These are phyloP conservation scores for Congeria kusceri DNA, from an alignment of 2,888 invertebrate genomes.

Conservation along the genomic window DNA sequence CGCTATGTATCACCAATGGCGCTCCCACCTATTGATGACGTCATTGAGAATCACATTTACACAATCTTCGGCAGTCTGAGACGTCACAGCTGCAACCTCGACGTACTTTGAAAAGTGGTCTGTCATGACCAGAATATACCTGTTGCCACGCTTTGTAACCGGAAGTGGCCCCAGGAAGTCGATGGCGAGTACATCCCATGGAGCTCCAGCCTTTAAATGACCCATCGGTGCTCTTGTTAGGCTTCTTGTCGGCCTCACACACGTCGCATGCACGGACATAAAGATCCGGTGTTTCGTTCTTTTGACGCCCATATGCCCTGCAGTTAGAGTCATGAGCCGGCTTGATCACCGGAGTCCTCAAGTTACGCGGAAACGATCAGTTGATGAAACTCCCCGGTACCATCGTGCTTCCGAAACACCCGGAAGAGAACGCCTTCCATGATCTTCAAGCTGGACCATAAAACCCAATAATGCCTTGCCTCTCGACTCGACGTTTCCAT, in stretches of 20 bases:
- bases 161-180: constrained; percentile 35
- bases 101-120: constrained; percentile 32
- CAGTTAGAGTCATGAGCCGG: constrained; percentile 24
- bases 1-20: constrained; percentile 42
- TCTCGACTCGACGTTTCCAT: neutral
- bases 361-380: neutral
- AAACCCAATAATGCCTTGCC: neutral
- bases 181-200: neutral
- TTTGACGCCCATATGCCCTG: constrained; percentile 23
- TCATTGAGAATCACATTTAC: constrained; percentile 29
- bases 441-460: neutral
- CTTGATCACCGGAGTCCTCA: constrained; percentile 12
- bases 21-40: constrained; percentile 49
- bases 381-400: neutral
- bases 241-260: constrained; percentile 20
- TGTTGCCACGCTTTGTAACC: constrained; percentile 25
- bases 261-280: constrained; percentile 26
- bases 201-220: neutral
- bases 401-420: neutral
- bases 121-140: constrained; percentile 38
- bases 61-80: constrained; percentile 32
- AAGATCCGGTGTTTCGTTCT: constrained; percentile 20
- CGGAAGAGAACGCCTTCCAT: neutral
- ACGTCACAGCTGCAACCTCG: constrained; percentile 33
- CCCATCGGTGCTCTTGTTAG: neutral